Percentiles rank a stretch among this genome's conserved stretches.
phyloP scores from a whole-genome alignment of 1,140 invertebrate genomes.

The Ephestia elutella region DNA sequence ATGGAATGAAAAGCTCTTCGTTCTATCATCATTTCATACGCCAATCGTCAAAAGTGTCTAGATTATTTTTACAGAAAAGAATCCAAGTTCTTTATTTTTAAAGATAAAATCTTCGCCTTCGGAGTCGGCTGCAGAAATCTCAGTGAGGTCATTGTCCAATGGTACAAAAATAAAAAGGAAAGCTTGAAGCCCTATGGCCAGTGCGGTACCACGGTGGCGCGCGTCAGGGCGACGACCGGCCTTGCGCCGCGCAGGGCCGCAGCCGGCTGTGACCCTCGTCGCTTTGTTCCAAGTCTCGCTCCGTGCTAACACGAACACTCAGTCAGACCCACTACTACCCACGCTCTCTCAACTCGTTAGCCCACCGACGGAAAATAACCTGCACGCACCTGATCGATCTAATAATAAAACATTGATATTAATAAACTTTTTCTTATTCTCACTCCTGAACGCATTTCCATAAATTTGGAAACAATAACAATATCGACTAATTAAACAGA shows the following conservation, averaged over 20 bases:
- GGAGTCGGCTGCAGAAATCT: neutral
- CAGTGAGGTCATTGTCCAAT: conserved; percentile 12
- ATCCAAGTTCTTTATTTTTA: too few relatives aligned
- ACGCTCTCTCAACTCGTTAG: conserved; percentile 25
- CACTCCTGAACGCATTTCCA: neutral
- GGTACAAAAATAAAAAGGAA: conserved; percentile 28
- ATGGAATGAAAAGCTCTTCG: too few relatives aligned
- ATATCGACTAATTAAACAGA: conserved; percentile 4
- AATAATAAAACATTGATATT: too few relatives aligned
- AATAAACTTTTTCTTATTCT: neutral
- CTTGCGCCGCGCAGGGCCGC: conserved; percentile 62
- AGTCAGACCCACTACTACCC: conserved; percentile 23
- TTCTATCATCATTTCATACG: too few relatives aligned
- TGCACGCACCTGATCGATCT: neutral
- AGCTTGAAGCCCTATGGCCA: conserved; percentile 26
- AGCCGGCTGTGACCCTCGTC: conserved; percentile 47
- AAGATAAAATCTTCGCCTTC: conserved; percentile 1
- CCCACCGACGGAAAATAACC: conserved; percentile 10
- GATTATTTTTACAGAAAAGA: too few relatives aligned
- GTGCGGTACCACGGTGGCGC: conserved; percentile 39
- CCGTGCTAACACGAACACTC: conserved; percentile 22
- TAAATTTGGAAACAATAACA: neutral
- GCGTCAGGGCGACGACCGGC: conserved; percentile 65
- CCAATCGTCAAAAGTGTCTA: too few relatives aligned
- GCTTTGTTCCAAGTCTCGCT: conserved; percentile 45